These are phyloP conservation scores for Palythoa heliodiscus DNA, from an alignment of 92 coral and sea anemone species.

Conservation along the genomic window DNA sequence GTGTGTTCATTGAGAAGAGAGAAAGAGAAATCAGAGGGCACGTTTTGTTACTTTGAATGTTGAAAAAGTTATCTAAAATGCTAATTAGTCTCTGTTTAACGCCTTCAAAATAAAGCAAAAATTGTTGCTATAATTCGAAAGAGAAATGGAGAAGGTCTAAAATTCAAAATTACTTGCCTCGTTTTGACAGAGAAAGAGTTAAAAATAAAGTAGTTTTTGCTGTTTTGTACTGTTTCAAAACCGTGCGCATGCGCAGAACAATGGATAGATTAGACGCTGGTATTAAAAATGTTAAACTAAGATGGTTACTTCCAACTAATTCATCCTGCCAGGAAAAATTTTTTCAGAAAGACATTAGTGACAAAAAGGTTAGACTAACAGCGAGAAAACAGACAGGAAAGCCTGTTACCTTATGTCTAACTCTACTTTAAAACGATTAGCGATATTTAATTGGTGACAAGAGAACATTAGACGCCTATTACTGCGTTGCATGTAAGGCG, in stretches of 20 bases:
- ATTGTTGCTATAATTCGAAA: not conserved
- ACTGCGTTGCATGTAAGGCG: constrained; percentile 4
- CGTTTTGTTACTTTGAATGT: constrained; percentile 28
- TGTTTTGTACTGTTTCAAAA: constrained; percentile 6
- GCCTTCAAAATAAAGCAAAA: constrained; percentile 19
- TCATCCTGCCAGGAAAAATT: not conserved
- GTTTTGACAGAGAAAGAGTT: not conserved
- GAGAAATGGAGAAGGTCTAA: not conserved
- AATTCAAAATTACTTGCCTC: not conserved
- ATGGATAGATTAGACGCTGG: not conserved
- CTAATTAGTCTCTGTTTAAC: constrained; percentile 66
- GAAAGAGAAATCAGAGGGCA: constrained; percentile 30
- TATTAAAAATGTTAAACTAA: not conserved
- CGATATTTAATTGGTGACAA: constrained; percentile 12
- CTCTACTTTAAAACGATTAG: not conserved
- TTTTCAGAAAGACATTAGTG: not conserved
- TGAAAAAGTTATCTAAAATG: constrained; percentile 74
- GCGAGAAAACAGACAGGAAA: not conserved
- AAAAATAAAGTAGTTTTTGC: not conserved
- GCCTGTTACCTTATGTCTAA: not conserved
- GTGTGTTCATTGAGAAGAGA: constrained; percentile 56
- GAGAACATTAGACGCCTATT: constrained; percentile 5
- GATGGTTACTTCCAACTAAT: not conserved
- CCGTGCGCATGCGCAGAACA: constrained; percentile 65
- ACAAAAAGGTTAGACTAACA: not conserved